Conservation (phyloP, 1,140 invertebrate species). For the Microplitis mediator region DNA sequence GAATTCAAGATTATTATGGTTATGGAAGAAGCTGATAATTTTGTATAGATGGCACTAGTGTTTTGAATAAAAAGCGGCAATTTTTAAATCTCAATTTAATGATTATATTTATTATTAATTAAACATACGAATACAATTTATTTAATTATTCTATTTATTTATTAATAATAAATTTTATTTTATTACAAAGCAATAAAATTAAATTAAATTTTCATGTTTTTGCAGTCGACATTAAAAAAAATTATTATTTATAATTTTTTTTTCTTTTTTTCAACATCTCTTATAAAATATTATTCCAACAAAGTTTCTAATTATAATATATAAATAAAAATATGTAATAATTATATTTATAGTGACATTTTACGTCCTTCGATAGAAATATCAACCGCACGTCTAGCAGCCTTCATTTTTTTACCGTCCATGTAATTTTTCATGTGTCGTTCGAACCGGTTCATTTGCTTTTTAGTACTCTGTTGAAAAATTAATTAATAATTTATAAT, state of each 20-base stretch:
- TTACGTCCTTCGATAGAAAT: conserved; percentile 96
- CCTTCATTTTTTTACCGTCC: conserved; percentile 81
- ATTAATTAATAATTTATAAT: conserved; percentile 16
- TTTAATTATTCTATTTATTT: no score
- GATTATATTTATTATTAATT: no score
- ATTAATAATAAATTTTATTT: no score
- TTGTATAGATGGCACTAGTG: no score
- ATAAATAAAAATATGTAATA: neutral
- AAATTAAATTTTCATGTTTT: no score
- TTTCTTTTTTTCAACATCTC: neutral
- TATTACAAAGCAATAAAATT: no score
- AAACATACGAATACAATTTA: no score
- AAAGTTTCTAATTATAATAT: neutral
- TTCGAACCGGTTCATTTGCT: conserved; percentile 62
- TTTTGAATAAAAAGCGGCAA: no score
- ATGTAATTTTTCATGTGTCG: conserved; percentile 89
- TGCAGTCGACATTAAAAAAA: no score
- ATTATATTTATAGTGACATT: conserved; percentile 78
- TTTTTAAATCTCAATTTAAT: no score
- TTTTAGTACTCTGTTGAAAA: conserved; percentile 30
- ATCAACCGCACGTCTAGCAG: conserved; percentile 81
- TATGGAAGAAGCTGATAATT: no score
- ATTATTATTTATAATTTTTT: neutral
- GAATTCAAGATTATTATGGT: no score
- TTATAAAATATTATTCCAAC: neutral